Percentiles rank a stretch among this genome's conserved stretches.
Evolutionary conservation across 1,140 invertebrate genomes (phyloP).

Genomic region (Anadara kagoshimensis): DNA sequence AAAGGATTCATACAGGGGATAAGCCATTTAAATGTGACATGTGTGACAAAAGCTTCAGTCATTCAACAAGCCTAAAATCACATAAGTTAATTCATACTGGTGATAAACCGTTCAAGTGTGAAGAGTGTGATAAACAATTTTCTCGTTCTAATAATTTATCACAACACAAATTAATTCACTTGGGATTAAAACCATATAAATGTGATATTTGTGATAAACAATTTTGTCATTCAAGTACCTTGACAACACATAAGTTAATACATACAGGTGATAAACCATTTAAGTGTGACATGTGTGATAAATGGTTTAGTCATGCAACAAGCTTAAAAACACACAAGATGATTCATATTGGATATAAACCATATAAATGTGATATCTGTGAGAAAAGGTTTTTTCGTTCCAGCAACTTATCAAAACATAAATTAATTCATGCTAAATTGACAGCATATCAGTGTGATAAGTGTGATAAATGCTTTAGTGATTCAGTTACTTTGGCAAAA

Average conservation of each 20-base stretch:
- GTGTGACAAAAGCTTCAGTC: conserved; percentile 28
- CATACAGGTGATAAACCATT: conserved; percentile 24
- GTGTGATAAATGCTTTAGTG: conserved; percentile 27
- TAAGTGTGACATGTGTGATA: conserved; percentile 27
- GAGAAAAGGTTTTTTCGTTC: conserved; percentile 15
- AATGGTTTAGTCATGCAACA: conserved; percentile 20
- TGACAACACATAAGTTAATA: conserved; percentile 7
- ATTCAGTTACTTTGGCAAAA: conserved; percentile 11
- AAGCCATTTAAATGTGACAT: conserved; percentile 13
- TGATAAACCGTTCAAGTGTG: background rate
- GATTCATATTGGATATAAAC: conserved; percentile 31
- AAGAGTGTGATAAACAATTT: background rate
- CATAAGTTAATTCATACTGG: conserved; percentile 12
- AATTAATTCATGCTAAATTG: conserved; percentile 19
- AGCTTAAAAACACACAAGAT: conserved; percentile 27
- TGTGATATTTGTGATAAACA: conserved; percentile 13
- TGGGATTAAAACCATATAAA: background rate
- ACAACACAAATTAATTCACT: conserved; percentile 33
- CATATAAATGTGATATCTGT: conserved; percentile 39
- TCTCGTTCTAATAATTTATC: conserved; percentile 4
- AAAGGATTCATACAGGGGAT: conserved; percentile 1
- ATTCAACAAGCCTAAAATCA: background rate
- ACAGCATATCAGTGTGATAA: conserved; percentile 29
- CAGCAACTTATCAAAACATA: conserved; percentile 21
- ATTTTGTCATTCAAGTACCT: conserved; percentile 2